These are phyloP conservation scores for Zaprionus obscuricornis DNA, from an alignment of 2,888 invertebrate genomes.

Conservation along the genomic window DNA sequence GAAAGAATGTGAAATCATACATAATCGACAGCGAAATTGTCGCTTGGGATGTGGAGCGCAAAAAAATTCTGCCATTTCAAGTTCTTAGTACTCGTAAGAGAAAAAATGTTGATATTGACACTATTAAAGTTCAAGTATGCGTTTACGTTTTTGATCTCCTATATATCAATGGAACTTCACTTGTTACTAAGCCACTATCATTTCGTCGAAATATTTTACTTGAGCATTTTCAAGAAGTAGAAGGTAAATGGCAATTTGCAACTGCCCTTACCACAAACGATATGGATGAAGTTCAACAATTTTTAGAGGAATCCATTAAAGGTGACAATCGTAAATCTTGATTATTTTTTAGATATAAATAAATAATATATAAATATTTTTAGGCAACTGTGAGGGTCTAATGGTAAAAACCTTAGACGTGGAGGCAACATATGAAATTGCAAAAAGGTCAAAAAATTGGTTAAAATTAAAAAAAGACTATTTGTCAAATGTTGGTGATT, in stretches of 20 bases:
- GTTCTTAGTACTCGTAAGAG: slow-evolving; percentile 96
- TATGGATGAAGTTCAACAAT: slow-evolving; percentile 96
- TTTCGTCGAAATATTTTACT: slow-evolving; percentile 89
- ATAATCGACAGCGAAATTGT: slow-evolving; percentile 98
- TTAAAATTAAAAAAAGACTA: slow-evolving; percentile 99
- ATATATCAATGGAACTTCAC: slow-evolving; percentile 93
- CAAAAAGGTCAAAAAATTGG: slow-evolving; percentile 97
- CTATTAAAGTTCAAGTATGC: slow-evolving; percentile 91
- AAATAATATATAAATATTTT: not conserved
- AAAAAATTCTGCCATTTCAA: slow-evolving; percentile 98
- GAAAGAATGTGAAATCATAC: slow-evolving; percentile 88
- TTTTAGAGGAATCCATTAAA: slow-evolving; percentile 96
- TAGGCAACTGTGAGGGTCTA: slow-evolving; percentile 97
- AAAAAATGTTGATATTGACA: slow-evolving; percentile 87
- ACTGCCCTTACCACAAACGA: slow-evolving; percentile 91
- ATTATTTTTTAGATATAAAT: slow-evolving; percentile 5
- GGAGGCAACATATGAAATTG: slow-evolving; percentile 98
- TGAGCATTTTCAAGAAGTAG: slow-evolving; percentile 88
- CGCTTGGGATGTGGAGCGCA: slow-evolving; percentile 94
- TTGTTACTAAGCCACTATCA: slow-evolving; percentile 91
- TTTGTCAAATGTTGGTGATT: slow-evolving; percentile 97
- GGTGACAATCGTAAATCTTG: slow-evolving; percentile 83
- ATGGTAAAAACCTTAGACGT: slow-evolving; percentile 97
- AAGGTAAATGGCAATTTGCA: slow-evolving; percentile 95
- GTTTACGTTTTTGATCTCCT: slow-evolving; percentile 98